Evolutionary conservation across 1,140 invertebrate species (phyloP), one percentile per base, ranked within the genome.

Genomic region (Cyclina sinensis): DNA sequence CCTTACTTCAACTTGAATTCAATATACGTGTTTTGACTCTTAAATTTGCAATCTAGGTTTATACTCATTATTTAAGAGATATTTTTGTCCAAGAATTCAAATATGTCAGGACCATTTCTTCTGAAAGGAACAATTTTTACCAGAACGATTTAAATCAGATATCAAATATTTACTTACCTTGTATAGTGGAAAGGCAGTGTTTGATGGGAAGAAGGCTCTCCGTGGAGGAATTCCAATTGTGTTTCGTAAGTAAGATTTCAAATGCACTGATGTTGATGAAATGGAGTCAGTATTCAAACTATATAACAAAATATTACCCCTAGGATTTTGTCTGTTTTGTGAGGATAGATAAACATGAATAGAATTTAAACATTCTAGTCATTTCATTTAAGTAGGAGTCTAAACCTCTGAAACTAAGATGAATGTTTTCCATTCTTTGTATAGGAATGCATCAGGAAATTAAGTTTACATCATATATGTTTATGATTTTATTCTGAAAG

Each of bases 201-300:
- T 99, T 96, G 98, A 99, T 96, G 98, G 98, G 79, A 98, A 99
- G 95, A 98, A 98, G 95, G 97, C 98, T 43, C 99, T 99, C 95
- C 97, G 98, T 94, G 98, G 98, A 93, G 98, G 98, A 94, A 98
- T 99, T 95, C 98, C 98, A 88, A 98, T 99, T 95, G 98, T 99
- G 90, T 99, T 99, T 96, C 98, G 98, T 99, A 97, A 98, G 98
- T 98, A 83, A 62, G 30, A 5, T 14, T 62, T n/a, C n/a, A 43
- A 14, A 14, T 14, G 14, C 4, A 43, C 5, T 43, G 43, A 7
- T 43, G 43, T 43, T 43, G 4, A 14, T 43, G 43, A 43, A 14
- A 43, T 4, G 43, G 5, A 43, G 43, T 43, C 43, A 43, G 43
- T 43, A n/a, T 7, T n/a, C 4, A 62, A n/a, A n/a, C n/a, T n/a